Evolutionary conservation across 2,888 invertebrate species (phyloP), one percentile per base, ranked within the genome.

Genomic region (Lamellibrachia satsuma): DNA sequence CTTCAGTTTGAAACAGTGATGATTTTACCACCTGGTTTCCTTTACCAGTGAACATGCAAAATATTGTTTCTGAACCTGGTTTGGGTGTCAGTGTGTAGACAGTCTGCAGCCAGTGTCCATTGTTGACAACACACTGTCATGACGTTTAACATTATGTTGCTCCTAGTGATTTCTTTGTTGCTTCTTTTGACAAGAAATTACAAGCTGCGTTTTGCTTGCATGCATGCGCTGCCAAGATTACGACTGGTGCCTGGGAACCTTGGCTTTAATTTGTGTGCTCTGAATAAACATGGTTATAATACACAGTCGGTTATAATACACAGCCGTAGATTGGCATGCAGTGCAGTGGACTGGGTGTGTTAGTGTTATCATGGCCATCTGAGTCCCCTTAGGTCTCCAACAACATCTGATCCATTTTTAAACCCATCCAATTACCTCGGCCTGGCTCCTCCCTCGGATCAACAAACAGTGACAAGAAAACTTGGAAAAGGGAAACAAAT

Each of bases 341-440:
- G 75, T 3, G 22, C 6, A 55, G 8, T 7, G 60, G 60, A 60
- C 60, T 60, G 60, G 60, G 75, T 11, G 75, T 6, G 22, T 60
- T 22, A 9, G 75, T 75, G 75, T 75, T 75, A 75, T 75, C 75
- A 4, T n/a, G 6, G 22, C 75, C 60, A 60, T 60, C 15, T 60
- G 1, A 11, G 22, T 11, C 60, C 3, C 75, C 75, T 75, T 75
- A 6, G 22, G 75, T 6, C 22, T n/a, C n/a, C 75, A 75, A 22
- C n/a, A 75, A 75, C 75, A 75, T 75, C 75, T 75, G 75, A 75
- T 75, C 75, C 75, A 75, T 75, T 75, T 75, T 75, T 75, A 75
- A 75, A 75, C 75, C 22, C 6, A 15, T 22, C 75, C 75, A 75
- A 75, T 75, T 75, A 75, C 75, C n/a, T 15, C 55, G 55, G 55